Conservation (phyloP, 92 coral and sea anemone genomes). For the Porites cylindrica region DNA sequence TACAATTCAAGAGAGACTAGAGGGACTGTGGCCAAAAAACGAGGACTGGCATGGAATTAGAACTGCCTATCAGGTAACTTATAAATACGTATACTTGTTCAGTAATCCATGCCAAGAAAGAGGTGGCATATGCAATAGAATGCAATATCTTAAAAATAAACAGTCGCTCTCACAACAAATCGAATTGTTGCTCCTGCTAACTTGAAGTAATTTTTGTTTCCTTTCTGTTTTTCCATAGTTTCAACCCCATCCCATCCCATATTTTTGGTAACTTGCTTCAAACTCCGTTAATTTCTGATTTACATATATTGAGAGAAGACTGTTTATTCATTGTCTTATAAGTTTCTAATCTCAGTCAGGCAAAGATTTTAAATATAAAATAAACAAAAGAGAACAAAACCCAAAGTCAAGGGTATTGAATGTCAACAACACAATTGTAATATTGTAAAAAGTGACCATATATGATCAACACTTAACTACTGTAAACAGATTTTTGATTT, state of each 20-base stretch:
- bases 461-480: constrained; percentile 24
- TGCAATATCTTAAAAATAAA: neutral
- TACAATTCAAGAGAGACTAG: constrained; percentile 45
- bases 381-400: constrained; percentile 17
- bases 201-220: constrained; percentile 8
- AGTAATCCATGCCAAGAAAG: constrained; percentile 26
- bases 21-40: constrained; percentile 70
- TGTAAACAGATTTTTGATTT: neutral
- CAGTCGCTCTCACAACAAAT: neutral
- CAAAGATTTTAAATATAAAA: constrained; percentile 20
- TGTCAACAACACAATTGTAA: constrained; percentile 23
- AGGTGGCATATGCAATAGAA: constrained; percentile 23
- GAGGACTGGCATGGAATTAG: constrained; percentile 84
- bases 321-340: neutral
- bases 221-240: constrained; percentile 22
- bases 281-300: constrained; percentile 8
- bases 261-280: constrained; percentile 22
- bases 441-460: constrained; percentile 11
- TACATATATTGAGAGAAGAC: constrained; percentile 20
- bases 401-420: constrained; percentile 30
- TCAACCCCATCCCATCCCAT: constrained; percentile 22
- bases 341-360: constrained; percentile 12
- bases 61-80: constrained; percentile 70
- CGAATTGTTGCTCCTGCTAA: neutral
- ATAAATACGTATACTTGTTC: constrained; percentile 13